Conservation (phyloP, 2,113 vertebrate genomes). For the Onychorhynchus coronatus region DNA sequence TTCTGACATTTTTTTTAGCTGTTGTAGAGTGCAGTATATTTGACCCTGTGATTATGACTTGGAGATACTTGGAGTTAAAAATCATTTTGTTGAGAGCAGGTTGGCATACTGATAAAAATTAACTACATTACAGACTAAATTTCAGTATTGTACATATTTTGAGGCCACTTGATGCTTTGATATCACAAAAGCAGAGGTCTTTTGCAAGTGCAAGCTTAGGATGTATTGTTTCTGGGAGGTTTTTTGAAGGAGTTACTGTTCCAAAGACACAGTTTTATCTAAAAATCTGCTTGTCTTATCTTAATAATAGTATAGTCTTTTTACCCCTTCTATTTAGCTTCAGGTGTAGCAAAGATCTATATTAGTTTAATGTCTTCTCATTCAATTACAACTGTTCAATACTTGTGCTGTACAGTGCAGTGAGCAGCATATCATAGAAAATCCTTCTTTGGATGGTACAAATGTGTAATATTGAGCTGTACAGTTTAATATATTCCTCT, state of each 20-base stretch:
- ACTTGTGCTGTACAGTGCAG: neutral
- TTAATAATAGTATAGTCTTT: constrained; percentile 38
- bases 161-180: neutral
- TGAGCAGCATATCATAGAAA: neutral
- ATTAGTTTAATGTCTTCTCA: constrained; percentile 53
- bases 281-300: constrained; percentile 51
- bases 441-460: neutral
- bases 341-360: constrained; percentile 41
- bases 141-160: neutral
- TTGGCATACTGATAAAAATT: neutral
- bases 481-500: constrained; percentile 18
- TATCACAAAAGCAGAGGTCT: neutral
- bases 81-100: neutral
- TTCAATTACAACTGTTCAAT: constrained; percentile 35
- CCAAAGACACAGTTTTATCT: constrained; percentile 32
- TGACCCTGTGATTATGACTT: neutral
- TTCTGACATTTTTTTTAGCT: neutral
- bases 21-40: neutral
- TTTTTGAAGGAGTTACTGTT: constrained; percentile 28
- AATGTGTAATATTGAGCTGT: constrained; percentile 5
- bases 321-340: constrained; percentile 32
- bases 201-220: neutral
- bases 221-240: neutral
- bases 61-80: neutral
- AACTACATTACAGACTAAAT: neutral